These are phyloP conservation scores for Microtus oregoni DNA, from an alignment of 2,113 vertebrate species.

Conservation along the genomic window DNA sequence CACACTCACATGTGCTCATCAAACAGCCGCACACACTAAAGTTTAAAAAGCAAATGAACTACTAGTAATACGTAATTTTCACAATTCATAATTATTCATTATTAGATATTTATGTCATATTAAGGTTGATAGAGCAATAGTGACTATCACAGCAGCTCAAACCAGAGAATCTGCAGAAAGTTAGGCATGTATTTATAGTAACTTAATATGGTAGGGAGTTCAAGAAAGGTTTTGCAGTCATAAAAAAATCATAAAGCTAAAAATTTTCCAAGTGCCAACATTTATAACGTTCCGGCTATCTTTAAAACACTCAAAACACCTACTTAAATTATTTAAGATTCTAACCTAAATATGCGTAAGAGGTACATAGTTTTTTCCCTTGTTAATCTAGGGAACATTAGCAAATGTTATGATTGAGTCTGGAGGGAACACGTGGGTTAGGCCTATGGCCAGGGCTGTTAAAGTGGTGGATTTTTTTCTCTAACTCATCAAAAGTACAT, in stretches of 20 bases:
- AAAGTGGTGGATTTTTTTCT: neutral
- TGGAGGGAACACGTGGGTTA: neutral
- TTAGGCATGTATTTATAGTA: neutral
- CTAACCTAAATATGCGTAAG: constrained; percentile 26
- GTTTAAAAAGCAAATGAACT: neutral
- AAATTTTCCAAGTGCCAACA: constrained; percentile 43
- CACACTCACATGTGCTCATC: neutral
- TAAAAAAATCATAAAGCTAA: constrained; percentile 39
- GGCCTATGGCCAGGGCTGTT: neutral
- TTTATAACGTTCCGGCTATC: constrained; percentile 8
- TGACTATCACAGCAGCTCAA: neutral
- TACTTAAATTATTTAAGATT: constrained; percentile 31
- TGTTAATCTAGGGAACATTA: neutral
- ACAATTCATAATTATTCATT: neutral
- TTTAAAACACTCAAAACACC: neutral
- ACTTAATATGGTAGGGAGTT: constrained; percentile 8
- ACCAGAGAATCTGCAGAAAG: constrained; percentile 24
- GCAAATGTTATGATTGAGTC: neutral
- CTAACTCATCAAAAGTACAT: neutral
- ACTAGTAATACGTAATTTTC: constrained; percentile 29
- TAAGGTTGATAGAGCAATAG: constrained; percentile 6
- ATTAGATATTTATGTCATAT: constrained; percentile 12
- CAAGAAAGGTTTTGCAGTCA: constrained; percentile 37
- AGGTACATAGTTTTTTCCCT: neutral
- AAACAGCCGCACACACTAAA: neutral